Conservation (phyloP, 2,113 vertebrate genomes). For the Leptobrachium ailaonicum region DNA sequence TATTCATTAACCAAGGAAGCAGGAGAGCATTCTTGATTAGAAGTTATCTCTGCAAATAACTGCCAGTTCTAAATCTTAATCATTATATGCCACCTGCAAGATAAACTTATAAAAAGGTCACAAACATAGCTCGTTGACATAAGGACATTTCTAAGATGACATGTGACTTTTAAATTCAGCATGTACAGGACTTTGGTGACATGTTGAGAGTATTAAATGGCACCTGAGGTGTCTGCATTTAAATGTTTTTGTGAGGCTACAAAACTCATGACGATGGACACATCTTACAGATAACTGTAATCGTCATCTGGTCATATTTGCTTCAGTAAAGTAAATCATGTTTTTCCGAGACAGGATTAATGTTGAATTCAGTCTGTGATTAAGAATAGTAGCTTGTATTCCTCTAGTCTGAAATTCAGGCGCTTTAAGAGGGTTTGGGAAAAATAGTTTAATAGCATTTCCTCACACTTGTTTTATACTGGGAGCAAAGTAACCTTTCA, state of each 20-base stretch:
- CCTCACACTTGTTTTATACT: constrained; percentile 69
- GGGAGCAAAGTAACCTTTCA: constrained; percentile 77
- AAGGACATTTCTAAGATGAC: no score
- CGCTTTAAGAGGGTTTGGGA: constrained; percentile 60
- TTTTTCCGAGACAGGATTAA: constrained; percentile 70
- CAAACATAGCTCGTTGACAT: no score
- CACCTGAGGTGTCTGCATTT: background rate
- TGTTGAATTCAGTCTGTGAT: constrained; percentile 66
- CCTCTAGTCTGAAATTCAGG: constrained; percentile 67
- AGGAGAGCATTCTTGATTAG: no score
- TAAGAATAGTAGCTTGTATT: constrained; percentile 77
- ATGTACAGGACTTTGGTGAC: no score
- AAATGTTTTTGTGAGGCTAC: background rate
- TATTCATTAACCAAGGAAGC: no score
- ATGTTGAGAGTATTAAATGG: background rate
- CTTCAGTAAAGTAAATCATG: background rate
- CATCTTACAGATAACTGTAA: background rate
- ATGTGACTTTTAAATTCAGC: no score
- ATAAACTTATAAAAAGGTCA: no score
- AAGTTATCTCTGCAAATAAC: no score
- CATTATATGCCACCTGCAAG: no score
- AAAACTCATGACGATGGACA: background rate
- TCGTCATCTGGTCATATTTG: background rate
- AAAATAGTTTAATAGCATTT: constrained; percentile 60
- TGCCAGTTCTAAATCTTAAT: no score